Percentiles rank a stretch among this genome's conserved stretches.
Evolutionary conservation across 2,113 vertebrate species (phyloP).

Genomic region (Petrocephalus zakoni): DNA sequence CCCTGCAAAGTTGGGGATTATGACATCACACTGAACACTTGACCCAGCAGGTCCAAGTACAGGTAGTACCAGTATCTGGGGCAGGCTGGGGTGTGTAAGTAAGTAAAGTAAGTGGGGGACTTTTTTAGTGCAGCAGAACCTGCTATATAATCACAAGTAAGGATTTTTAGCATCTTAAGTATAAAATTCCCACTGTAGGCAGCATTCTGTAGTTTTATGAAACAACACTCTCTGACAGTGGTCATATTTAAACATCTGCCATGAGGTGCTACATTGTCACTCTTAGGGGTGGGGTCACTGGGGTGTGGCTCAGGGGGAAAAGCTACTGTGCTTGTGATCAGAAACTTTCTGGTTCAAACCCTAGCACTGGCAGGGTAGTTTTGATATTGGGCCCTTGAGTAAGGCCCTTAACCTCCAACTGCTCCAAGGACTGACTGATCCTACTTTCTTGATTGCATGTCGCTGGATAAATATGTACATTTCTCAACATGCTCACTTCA

Average conservation of each 20-base stretch:
- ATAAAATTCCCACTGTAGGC: neutral
- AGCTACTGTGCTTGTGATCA: neutral
- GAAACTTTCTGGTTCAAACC: neutral
- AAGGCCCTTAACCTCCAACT: neutral
- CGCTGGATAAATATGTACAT: neutral
- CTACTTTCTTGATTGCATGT: neutral
- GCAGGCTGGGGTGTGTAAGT: neutral
- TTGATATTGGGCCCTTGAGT: neutral
- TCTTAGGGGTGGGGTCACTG: no score
- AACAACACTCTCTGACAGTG: neutral
- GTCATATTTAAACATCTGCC: neutral
- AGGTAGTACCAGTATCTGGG: neutral
- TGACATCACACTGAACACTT: neutral
- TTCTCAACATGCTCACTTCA: no score
- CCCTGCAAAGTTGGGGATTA: neutral
- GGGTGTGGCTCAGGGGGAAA: neutral
- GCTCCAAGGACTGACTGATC: neutral
- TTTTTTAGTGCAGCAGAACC: neutral
- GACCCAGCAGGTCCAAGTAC: neutral
- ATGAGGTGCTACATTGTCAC: neutral
- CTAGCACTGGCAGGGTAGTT: neutral
- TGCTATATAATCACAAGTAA: neutral
- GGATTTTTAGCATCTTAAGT: neutral
- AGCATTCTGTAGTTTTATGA: neutral
- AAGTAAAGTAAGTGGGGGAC: neutral